Conservation (phyloP, 2,888 invertebrate genomes). For the Drosophila lacicola region DNA sequence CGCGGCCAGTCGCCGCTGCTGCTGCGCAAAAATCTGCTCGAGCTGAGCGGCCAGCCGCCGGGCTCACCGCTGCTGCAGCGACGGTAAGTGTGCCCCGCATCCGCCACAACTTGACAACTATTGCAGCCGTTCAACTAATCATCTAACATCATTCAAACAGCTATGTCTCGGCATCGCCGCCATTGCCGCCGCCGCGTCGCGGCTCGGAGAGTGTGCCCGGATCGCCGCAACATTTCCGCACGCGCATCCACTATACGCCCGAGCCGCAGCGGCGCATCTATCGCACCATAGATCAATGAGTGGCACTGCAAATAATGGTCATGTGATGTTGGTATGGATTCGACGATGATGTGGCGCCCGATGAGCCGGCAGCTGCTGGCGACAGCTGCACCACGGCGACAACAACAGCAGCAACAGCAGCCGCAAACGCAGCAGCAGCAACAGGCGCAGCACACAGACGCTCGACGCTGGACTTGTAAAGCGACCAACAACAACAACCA, state of each 20-base stretch:
- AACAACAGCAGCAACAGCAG: slow-evolving; percentile 3
- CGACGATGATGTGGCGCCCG: slow-evolving; percentile 71
- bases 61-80: slow-evolving; percentile 87
- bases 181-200: slow-evolving; percentile 86
- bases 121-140: too few species aligned
- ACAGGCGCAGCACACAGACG: not conserved
- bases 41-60: slow-evolving; percentile 84
- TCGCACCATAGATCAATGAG: slow-evolving; percentile 86
- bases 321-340: slow-evolving; percentile 86
- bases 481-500: slow-evolving; percentile 2
- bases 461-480: not conserved
- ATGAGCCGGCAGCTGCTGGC: slow-evolving; percentile 12
- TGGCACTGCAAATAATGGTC: slow-evolving; percentile 85
- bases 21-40: slow-evolving; percentile 87
- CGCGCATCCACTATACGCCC: slow-evolving; percentile 88
- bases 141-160: slow-evolving; percentile 49
- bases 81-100: slow-evolving; percentile 84
- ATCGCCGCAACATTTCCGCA: slow-evolving; percentile 88
- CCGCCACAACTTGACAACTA: too few species aligned
- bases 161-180: slow-evolving; percentile 86
- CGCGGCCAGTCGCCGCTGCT: slow-evolving; percentile 86
- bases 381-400: slow-evolving; percentile 13
- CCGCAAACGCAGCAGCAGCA: not conserved
- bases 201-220: slow-evolving; percentile 90
- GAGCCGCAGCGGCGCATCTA: slow-evolving; percentile 87